These are phyloP conservation scores for Drosophila repleta DNA, from an alignment of 1,140 invertebrate species.

Conservation along the genomic window DNA sequence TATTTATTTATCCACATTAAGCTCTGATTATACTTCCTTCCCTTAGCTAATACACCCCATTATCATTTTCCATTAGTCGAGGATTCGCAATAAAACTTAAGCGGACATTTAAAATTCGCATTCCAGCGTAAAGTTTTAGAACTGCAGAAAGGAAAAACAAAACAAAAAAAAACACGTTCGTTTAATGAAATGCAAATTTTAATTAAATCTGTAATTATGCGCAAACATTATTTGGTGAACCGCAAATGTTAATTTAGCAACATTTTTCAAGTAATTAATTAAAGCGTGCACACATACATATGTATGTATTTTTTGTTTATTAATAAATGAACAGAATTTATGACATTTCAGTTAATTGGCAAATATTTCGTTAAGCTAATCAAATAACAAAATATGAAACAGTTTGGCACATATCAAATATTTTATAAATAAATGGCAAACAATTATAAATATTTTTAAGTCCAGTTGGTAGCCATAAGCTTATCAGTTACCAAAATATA, in stretches of 20 bases:
- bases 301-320: background rate
- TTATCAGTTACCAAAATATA: too few species aligned
- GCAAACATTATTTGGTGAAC: conserved; percentile 46
- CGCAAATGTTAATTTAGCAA: conserved; percentile 57
- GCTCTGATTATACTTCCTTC: too few species aligned
- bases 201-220: conserved; percentile 74
- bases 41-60: background rate
- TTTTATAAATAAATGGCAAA: background rate
- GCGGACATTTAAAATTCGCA: conserved; percentile 5
- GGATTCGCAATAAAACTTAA: background rate
- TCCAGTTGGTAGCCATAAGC: too few species aligned
- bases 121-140: conserved; percentile 25
- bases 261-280: conserved; percentile 64
- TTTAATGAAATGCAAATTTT: conserved; percentile 64
- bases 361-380: background rate
- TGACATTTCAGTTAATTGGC: background rate
- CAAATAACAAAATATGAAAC: background rate
- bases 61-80: background rate
- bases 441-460: too few species aligned
- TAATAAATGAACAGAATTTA: conserved; percentile 12
- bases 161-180: background rate
- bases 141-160: background rate
- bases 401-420: background rate
- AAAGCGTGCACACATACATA: conserved; percentile 11
- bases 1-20: too few species aligned